A percentile compares a stretch with the other conserved stretches of the same genome.
These are phyloP conservation scores for Rhinopomastus cyanomelas DNA, from an alignment of 2,113 vertebrate genomes.

Conservation along the genomic window DNA sequence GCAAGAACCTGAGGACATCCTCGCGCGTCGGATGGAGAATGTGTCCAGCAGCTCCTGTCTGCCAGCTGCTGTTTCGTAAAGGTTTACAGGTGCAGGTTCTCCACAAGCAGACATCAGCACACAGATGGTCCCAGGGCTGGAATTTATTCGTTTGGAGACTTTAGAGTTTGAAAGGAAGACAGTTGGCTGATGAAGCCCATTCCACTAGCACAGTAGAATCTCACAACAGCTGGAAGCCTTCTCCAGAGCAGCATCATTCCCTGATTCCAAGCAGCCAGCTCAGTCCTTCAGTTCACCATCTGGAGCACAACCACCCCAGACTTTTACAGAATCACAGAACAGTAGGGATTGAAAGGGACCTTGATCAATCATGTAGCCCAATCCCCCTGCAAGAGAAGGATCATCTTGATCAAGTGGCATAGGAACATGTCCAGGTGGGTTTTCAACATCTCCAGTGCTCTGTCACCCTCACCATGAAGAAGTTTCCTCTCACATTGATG, in stretches of 20 bases:
- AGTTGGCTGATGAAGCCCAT: not conserved
- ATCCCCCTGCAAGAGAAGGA: too few relatives aligned
- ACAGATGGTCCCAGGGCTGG: not conserved
- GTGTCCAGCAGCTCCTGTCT: not conserved
- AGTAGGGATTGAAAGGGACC: too few relatives aligned
- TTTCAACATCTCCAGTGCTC: too few relatives aligned
- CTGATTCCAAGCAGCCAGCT: not conserved
- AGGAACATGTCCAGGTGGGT: too few relatives aligned
- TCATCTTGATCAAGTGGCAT: too few relatives aligned
- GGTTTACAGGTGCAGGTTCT: not conserved
- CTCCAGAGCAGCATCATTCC: too few relatives aligned
- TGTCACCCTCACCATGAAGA: too few relatives aligned
- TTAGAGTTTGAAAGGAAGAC: not conserved
- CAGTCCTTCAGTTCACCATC: not conserved
- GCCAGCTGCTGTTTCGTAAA: not conserved
- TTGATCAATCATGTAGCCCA: too few relatives aligned
- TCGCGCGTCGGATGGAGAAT: not conserved
- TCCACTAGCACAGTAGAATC: not conserved
- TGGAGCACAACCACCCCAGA: too few relatives aligned
- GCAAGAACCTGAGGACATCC: not conserved
- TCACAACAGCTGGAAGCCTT: not conserved
- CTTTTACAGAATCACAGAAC: not conserved
- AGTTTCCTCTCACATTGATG: too few relatives aligned
- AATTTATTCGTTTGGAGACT: not conserved
- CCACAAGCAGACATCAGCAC: not conserved